These are phyloP conservation scores for Scaptomyza cyrtandrae DNA, from an alignment of 2,888 invertebrate genomes.

Conservation along the genomic window DNA sequence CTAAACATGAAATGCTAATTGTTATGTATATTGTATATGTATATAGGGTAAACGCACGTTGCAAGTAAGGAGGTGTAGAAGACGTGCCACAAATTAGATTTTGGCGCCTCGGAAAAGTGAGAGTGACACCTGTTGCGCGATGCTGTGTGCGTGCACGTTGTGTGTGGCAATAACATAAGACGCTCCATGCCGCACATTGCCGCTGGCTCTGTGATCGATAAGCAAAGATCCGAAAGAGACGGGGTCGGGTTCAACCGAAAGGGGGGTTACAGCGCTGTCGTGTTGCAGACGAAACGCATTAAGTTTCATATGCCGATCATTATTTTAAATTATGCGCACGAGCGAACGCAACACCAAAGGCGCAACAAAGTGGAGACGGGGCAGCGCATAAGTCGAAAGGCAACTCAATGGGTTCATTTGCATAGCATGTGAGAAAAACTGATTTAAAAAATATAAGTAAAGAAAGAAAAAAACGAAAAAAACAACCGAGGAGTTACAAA, in stretches of 20 bases:
- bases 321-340: constrained; percentile 80
- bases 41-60: constrained; percentile 55
- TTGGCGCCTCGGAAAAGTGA: constrained; percentile 63
- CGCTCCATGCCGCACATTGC: constrained; percentile 33
- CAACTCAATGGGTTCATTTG: constrained; percentile 69
- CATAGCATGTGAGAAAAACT: constrained; percentile 66
- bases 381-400: constrained; percentile 69
- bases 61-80: constrained; percentile 1
- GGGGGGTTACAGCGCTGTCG: constrained; percentile 7
- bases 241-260: constrained; percentile 26
- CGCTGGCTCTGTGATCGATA: constrained; percentile 67
- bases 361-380: constrained; percentile 13
- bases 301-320: constrained; percentile 76
- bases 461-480: not conserved
- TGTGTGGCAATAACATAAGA: constrained; percentile 60
- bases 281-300: constrained; percentile 72
- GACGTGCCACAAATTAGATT: constrained; percentile 47
- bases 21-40: constrained; percentile 72
- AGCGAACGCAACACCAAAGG: constrained; percentile 55
- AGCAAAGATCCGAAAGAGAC: constrained; percentile 41
- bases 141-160: constrained; percentile 54
- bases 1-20: constrained; percentile 66
- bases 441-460: constrained; percentile 32
- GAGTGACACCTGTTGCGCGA: constrained; percentile 68
- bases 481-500: constrained; percentile 1